Conservation (phyloP, 2,797 vertebrate genomes). For the Apogon hyalosoma region DNA sequence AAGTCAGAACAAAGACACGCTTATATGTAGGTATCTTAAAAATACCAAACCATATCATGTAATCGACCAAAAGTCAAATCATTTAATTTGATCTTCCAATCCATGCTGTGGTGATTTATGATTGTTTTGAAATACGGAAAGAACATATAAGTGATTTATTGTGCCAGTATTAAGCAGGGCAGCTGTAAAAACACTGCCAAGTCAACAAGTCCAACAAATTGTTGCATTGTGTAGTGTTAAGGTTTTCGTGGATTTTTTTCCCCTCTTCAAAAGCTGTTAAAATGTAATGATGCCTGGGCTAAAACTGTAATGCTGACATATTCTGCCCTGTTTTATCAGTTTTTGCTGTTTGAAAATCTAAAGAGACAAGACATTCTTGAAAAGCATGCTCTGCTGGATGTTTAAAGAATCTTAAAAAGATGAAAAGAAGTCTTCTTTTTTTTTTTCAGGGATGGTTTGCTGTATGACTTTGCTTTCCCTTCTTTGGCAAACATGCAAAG, state of each 20-base stretch:
- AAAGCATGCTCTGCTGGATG: neutral
- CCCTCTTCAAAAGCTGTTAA: neutral
- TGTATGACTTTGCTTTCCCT: neutral
- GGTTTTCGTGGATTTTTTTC: neutral
- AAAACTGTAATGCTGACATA: neutral
- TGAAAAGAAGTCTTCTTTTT: too few species aligned
- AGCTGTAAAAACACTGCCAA: slow-evolving; percentile 22
- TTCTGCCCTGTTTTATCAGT: neutral
- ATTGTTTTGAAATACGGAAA: slow-evolving; percentile 25
- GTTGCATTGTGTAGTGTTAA: slow-evolving; percentile 2
- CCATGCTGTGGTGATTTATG: slow-evolving; percentile 39
- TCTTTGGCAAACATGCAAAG: neutral
- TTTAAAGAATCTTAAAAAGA: too few species aligned
- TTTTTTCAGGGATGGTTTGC: neutral
- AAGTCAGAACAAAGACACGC: neutral
- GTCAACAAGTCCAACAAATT: neutral
- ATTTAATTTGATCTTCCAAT: slow-evolving; percentile 12
- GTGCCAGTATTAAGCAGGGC: slow-evolving; percentile 28
- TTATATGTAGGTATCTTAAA: neutral
- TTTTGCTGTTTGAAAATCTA: neutral
- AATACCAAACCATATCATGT: neutral
- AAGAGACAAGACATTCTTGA: neutral
- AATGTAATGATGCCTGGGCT: neutral
- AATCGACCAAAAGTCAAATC: slow-evolving; percentile 5
- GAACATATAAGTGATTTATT: slow-evolving; percentile 47